phyloP scores from a whole-genome alignment of 2,113 vertebrate genomes.

The Crocuta crocuta region DNA sequence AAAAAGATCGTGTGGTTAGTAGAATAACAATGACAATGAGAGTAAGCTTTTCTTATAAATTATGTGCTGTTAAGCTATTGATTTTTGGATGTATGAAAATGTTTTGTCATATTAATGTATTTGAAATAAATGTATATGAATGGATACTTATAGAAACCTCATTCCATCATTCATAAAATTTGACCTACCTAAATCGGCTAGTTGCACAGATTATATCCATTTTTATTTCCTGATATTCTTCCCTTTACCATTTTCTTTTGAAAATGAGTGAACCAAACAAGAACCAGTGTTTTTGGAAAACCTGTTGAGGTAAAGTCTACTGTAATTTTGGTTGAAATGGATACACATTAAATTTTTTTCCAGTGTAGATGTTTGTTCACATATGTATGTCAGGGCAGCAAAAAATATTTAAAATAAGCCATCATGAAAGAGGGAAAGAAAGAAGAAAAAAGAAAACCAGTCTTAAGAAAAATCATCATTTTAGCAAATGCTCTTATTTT shows the following conservation, averaged over 20 bases:
- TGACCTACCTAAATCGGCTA: not conserved
- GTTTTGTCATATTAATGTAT: not conserved
- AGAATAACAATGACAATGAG: not conserved
- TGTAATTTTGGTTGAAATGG: constrained; percentile 61
- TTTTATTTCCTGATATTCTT: not conserved
- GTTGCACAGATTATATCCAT: not conserved
- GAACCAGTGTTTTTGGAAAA: constrained; percentile 22
- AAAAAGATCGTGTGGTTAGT: not conserved
- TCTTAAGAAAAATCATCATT: constrained; percentile 50
- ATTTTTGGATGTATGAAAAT: not conserved
- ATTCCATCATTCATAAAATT: not conserved
- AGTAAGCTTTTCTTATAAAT: not conserved
- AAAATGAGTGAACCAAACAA: constrained; percentile 35
- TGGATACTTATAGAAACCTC: constrained; percentile 15
- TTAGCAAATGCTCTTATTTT: constrained; percentile 72
- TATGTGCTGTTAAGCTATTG: not conserved
- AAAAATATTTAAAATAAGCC: constrained; percentile 57
- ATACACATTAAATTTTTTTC: not conserved
- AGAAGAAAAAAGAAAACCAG: not conserved
- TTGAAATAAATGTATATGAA: not conserved
- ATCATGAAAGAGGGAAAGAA: not conserved
- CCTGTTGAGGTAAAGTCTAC: not conserved
- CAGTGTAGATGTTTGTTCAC: constrained; percentile 50
- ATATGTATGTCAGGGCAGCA: constrained; percentile 39
- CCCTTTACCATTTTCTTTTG: constrained; percentile 11